Percentiles rank a stretch among this genome's conserved stretches.
Evolutionary conservation across 1,140 invertebrate genomes (phyloP).

Genomic region (Hormaphis cornu): DNA sequence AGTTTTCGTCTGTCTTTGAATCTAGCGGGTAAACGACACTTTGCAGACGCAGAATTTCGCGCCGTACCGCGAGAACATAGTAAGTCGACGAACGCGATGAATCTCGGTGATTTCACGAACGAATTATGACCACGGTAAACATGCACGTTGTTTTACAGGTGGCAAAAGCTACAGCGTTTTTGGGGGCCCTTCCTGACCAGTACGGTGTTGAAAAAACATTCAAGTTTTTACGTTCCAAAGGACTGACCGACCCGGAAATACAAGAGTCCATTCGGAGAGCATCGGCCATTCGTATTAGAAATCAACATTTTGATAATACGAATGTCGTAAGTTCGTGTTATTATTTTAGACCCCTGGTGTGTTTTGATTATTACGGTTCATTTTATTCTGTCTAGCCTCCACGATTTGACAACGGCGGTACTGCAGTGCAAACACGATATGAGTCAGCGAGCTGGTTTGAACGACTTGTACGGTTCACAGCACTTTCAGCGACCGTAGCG

Average conservation of each 20-base stretch:
- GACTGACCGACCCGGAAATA: slow-evolving; percentile 2
- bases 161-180: neutral
- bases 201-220: neutral
- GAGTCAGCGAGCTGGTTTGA: neutral
- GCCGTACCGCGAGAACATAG: too few species aligned
- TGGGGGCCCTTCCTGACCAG: neutral
- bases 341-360: neutral
- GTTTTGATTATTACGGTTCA: too few species aligned
- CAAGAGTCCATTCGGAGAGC: neutral
- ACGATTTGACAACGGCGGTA: neutral
- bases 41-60: too few species aligned
- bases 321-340: too few species aligned
- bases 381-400: neutral
- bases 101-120: too few species aligned
- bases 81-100: too few species aligned
- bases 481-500: neutral
- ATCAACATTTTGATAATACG: neutral
- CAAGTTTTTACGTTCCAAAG: neutral
- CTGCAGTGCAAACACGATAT: neutral
- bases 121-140: too few species aligned
- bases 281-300: neutral
- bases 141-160: slow-evolving; percentile 2
- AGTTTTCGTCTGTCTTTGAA: too few species aligned
- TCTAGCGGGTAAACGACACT: too few species aligned
- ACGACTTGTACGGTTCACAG: neutral